Base-by-base conservation (phyloP, 2,113 vertebrate species). In the Machaerirhynchus nigripectus region DNA sequence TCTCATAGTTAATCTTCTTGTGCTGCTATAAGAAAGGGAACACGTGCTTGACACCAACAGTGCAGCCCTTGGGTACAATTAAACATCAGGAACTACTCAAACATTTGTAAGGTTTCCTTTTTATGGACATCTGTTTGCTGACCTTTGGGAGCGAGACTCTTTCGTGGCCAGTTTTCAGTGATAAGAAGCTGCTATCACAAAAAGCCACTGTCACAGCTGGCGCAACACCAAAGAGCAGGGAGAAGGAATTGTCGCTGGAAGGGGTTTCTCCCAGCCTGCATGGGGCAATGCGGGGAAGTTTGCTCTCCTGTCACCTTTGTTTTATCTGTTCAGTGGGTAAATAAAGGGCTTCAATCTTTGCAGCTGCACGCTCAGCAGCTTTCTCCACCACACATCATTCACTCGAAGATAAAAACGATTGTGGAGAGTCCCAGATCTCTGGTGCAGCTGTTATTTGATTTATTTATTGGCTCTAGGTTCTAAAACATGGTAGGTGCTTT, bases 51-150 rank as follows among this genome's bases (percentile, higher is more conserved):
- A 94, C 84, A 76, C 91, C 81, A 82, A 61, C 6, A 0, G 81
- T 42, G 53, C 53, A 85, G 82, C 87, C 74, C 78, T 82, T 2
- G 50, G 81, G 91, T 92, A 64, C 61, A 76, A 84, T 79, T 84
- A 94, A 89, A 82, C 96, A 95, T 91, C 57, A 69, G 93, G 93
- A 96, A 93, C 78, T 87, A 79, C 91, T 96, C 95, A 91, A 73
- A 65, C 10, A 9, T 95, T 79, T 79, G 65, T 68, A 75, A 60
- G 40, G 53, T 89, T 95, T 86, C 90, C 76, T 90, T 95, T 96
- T 90, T 37, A 80, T 55, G 63, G 74, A 94, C 94, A 96, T 95
- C 91, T 96, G 91, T 71, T 93, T 83, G 44, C 76, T 96, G 95
- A 96, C 93, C 94, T 96, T 80, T 69, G 44, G 14, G 55, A 87